Percentiles rank a stretch among this genome's conserved stretches.
These are phyloP conservation scores for Hydrozoanthus tunicans DNA, from an alignment of 64 coral and sea anemone genomes.

Conservation along the genomic window DNA sequence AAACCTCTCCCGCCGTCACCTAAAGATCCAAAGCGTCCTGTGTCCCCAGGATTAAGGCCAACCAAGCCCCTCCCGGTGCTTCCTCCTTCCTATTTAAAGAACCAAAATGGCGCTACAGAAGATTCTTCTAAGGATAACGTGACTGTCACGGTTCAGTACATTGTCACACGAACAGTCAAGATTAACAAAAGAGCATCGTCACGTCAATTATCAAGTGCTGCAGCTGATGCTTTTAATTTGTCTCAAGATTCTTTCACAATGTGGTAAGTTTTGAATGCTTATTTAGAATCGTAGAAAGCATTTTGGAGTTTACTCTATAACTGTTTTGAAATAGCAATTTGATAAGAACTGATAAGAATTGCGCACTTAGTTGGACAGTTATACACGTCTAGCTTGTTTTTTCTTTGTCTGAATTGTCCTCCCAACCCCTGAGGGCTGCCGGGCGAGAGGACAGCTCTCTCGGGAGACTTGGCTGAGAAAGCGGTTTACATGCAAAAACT, in stretches of 20 bases:
- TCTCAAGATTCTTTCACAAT: conserved; percentile 67
- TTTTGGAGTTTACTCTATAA: background rate
- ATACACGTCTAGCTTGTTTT: too few relatives aligned
- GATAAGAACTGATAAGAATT: too few relatives aligned
- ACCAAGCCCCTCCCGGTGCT: background rate
- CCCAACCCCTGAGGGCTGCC: too few relatives aligned
- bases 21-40: background rate
- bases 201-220: conserved; percentile 59
- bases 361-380: too few relatives aligned
- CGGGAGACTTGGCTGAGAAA: too few relatives aligned
- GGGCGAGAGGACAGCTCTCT: too few relatives aligned
- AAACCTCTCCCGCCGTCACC: conserved; percentile 72
- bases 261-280: conserved; percentile 53
- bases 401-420: too few relatives aligned
- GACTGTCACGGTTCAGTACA: conserved; percentile 67
- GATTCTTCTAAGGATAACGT: background rate
- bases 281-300: too few relatives aligned
- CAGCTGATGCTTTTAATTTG: conserved; percentile 60
- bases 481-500: too few relatives aligned
- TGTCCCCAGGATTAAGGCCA: background rate
- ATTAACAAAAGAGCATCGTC: conserved; percentile 57
- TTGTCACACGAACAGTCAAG: conserved; percentile 80
- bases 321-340: too few relatives aligned
- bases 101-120: conserved; percentile 39
- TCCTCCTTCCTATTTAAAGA: conserved; percentile 18